Base-by-base conservation (phyloP, 2,797 vertebrate species). In the Otolemur crassicaudatus region DNA sequence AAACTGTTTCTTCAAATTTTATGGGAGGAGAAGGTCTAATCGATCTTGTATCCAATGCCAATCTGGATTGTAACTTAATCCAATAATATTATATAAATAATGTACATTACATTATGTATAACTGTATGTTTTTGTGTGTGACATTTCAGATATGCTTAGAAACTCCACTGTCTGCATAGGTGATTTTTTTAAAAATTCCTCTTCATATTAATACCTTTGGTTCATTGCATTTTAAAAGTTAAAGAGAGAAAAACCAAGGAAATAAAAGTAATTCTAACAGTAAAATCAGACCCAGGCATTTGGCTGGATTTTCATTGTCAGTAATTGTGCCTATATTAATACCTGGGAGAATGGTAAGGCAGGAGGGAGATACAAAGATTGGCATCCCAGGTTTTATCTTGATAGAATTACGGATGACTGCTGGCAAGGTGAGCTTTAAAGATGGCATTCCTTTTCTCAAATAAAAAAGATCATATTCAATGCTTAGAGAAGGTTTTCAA, bases 361-460 rank as follows among this genome's bases (percentile, higher is more conserved):
- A 46, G 34, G 4, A 19, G 23, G 37, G 53, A 85, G 13, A 17
- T 37, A 27, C 4, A 13, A 80, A 43, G 14, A 25, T 87, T 84
- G 60, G 19, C 27, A 27, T 76, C 29, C 80, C 83, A 63, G 13
- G 14, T 90, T 94, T 65, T 83, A 76, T 81, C 63, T 53, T 34
- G 46, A 79, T 70, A 61, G 43, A 56, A 85, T 27, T 69, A 14
- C 37, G 92, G n/a, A 94, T 73, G 34, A 27, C 43, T 43, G 29
- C 87, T 95, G 56, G 37, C 19, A 40, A 97, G 53, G 7, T 85
- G 89, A 95, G 73, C 75, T 81, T 69, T 97, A 23, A 79, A 53
- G 56, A 4, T 27, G 0, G 14, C 10, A 13, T 88, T 70, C 56
- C 8, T 56, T 92, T 65, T 10, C 40, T 82, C 63, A 70, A 65